Evolutionary conservation across 2,888 invertebrate species (phyloP).

Genomic region (Lycaena phlaeas): DNA sequence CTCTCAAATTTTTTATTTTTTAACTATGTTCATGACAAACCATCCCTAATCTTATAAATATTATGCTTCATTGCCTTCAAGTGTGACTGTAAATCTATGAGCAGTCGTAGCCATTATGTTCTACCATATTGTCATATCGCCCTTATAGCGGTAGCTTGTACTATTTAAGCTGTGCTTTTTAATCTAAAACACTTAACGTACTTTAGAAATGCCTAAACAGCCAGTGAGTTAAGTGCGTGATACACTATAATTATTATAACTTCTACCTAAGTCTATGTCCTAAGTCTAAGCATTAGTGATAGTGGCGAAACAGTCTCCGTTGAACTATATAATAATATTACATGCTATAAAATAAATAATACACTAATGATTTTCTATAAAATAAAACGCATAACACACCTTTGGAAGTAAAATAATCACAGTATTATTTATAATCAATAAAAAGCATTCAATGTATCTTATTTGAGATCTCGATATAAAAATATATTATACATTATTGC

Average conservation of each 20-base stretch:
- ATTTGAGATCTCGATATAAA: conserved; percentile 54
- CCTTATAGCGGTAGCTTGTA: conserved; percentile 32
- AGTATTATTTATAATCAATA: conserved; percentile 52
- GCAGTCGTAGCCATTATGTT: conserved; percentile 28
- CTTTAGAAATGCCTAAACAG: conserved; percentile 9
- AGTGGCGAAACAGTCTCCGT: conserved; percentile 20
- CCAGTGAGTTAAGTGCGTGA: conserved; percentile 11
- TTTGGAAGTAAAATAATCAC: conserved; percentile 47
- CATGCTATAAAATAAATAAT: conserved; percentile 19
- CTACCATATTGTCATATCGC: conserved; percentile 52
- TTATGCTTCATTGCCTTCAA: conserved; percentile 37
- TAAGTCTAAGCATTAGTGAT: conserved; percentile 14
- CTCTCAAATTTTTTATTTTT: neutral
- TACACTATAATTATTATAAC: conserved; percentile 12
- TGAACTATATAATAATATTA: conserved; percentile 20
- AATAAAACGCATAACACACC: conserved; percentile 25
- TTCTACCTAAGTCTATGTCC: conserved; percentile 13
- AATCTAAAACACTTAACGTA: conserved; percentile 3
- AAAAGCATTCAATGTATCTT: conserved; percentile 27
- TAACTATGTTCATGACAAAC: conserved; percentile 22
- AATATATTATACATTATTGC: conserved; percentile 43
- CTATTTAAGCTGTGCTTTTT: conserved; percentile 29
- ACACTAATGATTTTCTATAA: conserved; percentile 25
- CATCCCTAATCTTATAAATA: conserved; percentile 17
- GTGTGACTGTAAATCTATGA: conserved; percentile 24